Evolutionary conservation across 2,797 vertebrate genomes (phyloP), one percentile per base, ranked within the genome.

Genomic region (Anguilla pacifica): DNA sequence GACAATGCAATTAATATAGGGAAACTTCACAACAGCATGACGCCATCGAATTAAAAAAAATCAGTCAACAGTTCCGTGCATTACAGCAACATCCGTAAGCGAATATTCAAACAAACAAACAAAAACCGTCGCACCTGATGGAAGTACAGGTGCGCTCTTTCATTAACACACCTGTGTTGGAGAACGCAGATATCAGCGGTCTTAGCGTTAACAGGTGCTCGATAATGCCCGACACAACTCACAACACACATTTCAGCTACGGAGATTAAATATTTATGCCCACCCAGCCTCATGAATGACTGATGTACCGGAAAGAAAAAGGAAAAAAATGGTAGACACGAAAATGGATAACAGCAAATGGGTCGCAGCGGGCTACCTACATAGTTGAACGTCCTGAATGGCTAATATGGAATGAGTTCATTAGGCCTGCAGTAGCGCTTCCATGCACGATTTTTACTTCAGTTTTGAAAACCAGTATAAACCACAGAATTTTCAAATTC

Each of bases 251-350:
- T 49, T 84, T 7, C 51, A 51, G 49, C 39, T 53, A 28, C 82
- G 5, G 51, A 35, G 22, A 84, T 84, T 1, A 84, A 84, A 84
- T 84, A 84, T 55, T 55, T 2, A 84, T 35, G 82, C 28, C 28
- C 51, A 19, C 51, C n/a, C 51, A 84, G 31, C 25, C 25, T 28
- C 25, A 55, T 55, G 35, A 31, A 84, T 57, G 28, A 84, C n/a
- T 55, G 28, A 84, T 84, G 82, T 17, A 55, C 82, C 53, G 82
- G 46, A 72, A n/a, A 28, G 35, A 46, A 81, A 82, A 51, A 82
- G 51, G n/a, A 19, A 51, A 51, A 51, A 82, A 51, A 82, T 51
- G n/a, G 9, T 13, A n/a, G 46, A 31, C n/a, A 55, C 22, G 49
- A 51, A 31, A 15, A 84, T 55, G 15, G 28, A 84, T n/a, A 51